Conservation (phyloP, 2,113 vertebrate genomes). For the Crotalus helleri region DNA sequence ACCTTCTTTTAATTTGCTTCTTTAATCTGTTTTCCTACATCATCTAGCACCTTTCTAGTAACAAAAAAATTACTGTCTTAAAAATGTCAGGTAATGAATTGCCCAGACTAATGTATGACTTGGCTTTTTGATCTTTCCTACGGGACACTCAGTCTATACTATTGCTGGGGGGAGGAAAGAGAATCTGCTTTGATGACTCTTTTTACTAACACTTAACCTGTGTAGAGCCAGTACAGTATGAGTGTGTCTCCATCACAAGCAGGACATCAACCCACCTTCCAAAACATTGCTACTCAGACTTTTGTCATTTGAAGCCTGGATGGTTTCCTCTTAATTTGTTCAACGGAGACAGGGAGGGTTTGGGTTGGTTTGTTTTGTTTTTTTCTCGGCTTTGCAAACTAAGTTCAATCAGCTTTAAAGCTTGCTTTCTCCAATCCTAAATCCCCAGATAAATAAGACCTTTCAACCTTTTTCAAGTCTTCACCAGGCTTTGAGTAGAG, state of each 20-base stretch:
- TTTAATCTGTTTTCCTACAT: conserved; percentile 4
- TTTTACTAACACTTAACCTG: conserved; percentile 39
- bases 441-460: conserved; percentile 8
- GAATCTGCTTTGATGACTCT: neutral
- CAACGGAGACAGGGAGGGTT: neutral
- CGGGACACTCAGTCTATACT: neutral
- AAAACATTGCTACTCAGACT: conserved; percentile 56
- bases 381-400: conserved; percentile 31
- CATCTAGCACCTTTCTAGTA: conserved; percentile 23
- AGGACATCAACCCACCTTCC: conserved; percentile 57
- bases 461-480: conserved; percentile 24
- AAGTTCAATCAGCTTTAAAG: conserved; percentile 41
- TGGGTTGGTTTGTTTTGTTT: neutral
- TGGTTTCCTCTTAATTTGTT: conserved; percentile 54
- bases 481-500: neutral
- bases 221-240: conserved; percentile 51
- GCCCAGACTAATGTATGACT: neutral
- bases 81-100: conserved; percentile 11
- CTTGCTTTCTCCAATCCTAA: conserved; percentile 19
- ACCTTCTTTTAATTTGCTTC: neutral
- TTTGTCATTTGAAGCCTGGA: conserved; percentile 56
- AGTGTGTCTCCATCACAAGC: conserved; percentile 47
- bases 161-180: neutral
- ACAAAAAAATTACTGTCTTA: conserved; percentile 14
- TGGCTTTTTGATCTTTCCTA: neutral